phyloP scores from a whole-genome alignment of 64 coral and sea anemone genomes.

The Pachyseris speciosa region DNA sequence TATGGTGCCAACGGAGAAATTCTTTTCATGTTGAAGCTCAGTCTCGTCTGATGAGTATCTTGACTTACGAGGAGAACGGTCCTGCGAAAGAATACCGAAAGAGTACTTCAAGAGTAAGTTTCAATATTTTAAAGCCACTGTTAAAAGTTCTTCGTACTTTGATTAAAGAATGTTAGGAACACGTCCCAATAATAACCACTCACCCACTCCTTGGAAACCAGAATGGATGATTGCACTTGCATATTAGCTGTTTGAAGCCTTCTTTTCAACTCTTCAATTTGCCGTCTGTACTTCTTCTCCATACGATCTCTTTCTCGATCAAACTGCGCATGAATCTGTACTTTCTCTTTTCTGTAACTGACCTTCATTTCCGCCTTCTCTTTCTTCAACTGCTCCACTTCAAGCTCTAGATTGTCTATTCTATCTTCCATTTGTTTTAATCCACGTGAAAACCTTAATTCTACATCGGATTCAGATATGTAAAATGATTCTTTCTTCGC shows the following conservation, averaged over 20 bases:
- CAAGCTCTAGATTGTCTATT: slow-evolving; percentile 7
- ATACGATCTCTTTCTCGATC: slow-evolving; percentile 44
- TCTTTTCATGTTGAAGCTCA: not conserved
- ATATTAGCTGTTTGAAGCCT: not conserved
- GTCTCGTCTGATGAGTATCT: not conserved
- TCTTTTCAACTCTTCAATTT: slow-evolving; percentile 40
- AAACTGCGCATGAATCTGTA: slow-evolving; percentile 37
- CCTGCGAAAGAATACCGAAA: not conserved
- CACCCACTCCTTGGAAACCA: not conserved
- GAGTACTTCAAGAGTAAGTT: not conserved
- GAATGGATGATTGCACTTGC: not conserved
- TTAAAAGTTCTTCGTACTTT: no score
- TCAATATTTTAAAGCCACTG: no score
- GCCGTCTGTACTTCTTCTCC: slow-evolving; percentile 29
- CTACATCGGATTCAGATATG: not conserved
- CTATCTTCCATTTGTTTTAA: slow-evolving; percentile 32
- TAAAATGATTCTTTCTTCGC: slow-evolving; percentile 6
- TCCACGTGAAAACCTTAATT: not conserved
- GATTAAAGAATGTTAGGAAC: no score
- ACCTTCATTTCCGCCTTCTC: slow-evolving; percentile 62
- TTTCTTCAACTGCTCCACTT: slow-evolving; percentile 48
- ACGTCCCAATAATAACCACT: not conserved
- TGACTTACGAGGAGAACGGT: not conserved
- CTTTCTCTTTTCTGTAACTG: slow-evolving; percentile 52
- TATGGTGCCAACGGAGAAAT: not conserved